These are phyloP conservation scores for Odocoileus virginianus DNA, from an alignment of 2,113 vertebrate genomes.

Conservation along the genomic window DNA sequence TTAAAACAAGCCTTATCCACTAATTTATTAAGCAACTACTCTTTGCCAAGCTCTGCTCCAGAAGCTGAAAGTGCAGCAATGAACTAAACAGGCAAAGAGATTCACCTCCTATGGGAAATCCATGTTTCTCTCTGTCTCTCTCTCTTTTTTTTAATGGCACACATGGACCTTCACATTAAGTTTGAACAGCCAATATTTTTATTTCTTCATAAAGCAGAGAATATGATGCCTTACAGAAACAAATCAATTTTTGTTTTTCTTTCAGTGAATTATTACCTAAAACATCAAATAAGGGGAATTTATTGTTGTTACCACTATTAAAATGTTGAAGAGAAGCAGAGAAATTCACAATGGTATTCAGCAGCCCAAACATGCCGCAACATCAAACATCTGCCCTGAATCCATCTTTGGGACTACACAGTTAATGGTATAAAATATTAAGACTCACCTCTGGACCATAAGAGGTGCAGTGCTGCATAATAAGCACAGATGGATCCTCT, in stretches of 20 bases:
- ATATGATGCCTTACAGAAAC: neutral
- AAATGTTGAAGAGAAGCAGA: neutral
- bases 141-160: neutral
- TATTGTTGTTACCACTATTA: neutral
- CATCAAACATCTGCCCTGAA: conserved; percentile 39
- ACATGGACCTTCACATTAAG: neutral
- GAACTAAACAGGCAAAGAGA: neutral
- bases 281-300: neutral
- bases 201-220: neutral
- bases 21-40: conserved; percentile 14
- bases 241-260: neutral
- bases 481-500: conserved; percentile 12
- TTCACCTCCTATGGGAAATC: conserved; percentile 39
- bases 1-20: conserved; percentile 57
- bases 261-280: neutral
- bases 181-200: neutral
- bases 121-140: conserved; percentile 23
- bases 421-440: conserved; percentile 66
- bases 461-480: neutral
- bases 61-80: neutral
- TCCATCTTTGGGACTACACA: conserved; percentile 40
- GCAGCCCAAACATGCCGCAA: neutral
- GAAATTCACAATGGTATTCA: neutral
- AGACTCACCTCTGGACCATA: neutral
- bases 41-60: neutral